A percentile compares a stretch with the other conserved stretches of the same genome.
phyloP scores from a whole-genome alignment of 2,797 vertebrate genomes.

The Trematomus bernacchii region DNA sequence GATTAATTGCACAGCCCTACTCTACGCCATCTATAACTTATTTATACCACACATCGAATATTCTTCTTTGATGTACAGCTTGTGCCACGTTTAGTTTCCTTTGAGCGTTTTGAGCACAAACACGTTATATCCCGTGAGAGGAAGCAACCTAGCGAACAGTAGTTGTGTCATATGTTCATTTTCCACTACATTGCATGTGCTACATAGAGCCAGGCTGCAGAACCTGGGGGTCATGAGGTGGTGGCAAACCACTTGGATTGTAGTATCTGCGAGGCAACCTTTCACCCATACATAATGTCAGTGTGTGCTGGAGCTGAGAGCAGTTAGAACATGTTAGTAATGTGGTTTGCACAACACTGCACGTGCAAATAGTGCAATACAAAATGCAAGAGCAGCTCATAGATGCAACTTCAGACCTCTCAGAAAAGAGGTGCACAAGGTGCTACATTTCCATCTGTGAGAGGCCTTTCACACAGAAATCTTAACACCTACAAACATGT shows the following conservation, averaged over 20 bases:
- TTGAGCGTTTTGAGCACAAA: constrained; percentile 10
- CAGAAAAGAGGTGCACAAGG: constrained; percentile 8
- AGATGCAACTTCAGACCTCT: constrained; percentile 16
- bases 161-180: constrained; percentile 45
- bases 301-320: constrained; percentile 26
- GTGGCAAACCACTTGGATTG: constrained; percentile 51
- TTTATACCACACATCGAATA: constrained; percentile 11
- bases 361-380: constrained; percentile 25
- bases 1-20: no score
- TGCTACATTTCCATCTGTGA: not conserved
- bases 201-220: constrained; percentile 53
- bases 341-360: constrained; percentile 7
- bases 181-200: constrained; percentile 43
- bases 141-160: constrained; percentile 14
- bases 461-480: constrained; percentile 24
- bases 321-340: constrained; percentile 25
- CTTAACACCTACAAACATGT: constrained; percentile 29
- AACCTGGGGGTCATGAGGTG: constrained; percentile 48
- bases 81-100: not conserved
- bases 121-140: constrained; percentile 15
- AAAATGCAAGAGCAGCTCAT: constrained; percentile 22
- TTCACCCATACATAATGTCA: constrained; percentile 57
- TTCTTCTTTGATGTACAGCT: constrained; percentile 7
- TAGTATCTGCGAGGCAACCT: constrained; percentile 52
- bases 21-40: constrained; percentile 4